These are phyloP conservation scores for Bombycilla garrulus DNA, from an alignment of 2,113 vertebrate genomes.

Conservation along the genomic window DNA sequence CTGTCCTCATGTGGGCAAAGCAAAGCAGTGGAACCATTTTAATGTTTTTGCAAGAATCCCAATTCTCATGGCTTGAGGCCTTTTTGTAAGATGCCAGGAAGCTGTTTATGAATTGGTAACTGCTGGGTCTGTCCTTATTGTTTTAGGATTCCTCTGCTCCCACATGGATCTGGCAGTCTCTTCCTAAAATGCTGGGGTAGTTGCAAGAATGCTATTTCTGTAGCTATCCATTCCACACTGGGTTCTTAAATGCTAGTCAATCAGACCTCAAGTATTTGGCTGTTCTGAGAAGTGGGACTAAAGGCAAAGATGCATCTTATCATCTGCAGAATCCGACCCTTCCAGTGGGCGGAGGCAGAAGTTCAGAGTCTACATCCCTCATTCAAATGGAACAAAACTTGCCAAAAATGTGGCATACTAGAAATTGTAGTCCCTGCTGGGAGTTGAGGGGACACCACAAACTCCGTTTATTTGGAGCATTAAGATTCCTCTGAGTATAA, in stretches of 20 bases:
- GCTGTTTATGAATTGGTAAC: conserved; percentile 10
- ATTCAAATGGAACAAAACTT: neutral
- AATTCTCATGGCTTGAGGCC: neutral
- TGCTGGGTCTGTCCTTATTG: conserved; percentile 7
- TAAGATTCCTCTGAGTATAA: neutral
- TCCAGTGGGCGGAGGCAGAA: conserved; percentile 12
- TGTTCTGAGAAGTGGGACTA: conserved; percentile 38
- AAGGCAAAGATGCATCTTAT: neutral
- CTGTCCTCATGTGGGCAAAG: neutral
- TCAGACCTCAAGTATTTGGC: conserved; percentile 58
- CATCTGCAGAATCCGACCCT: neutral
- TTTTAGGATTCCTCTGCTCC: conserved; percentile 52
- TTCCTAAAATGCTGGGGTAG: conserved; percentile 28
- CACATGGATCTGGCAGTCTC: conserved; percentile 16
- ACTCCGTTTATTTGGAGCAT: neutral
- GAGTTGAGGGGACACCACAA: conserved; percentile 38
- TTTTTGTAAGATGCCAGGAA: conserved; percentile 31
- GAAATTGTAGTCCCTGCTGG: conserved; percentile 4
- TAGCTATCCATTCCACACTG: conserved; percentile 6
- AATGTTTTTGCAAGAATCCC: conserved; percentile 30
- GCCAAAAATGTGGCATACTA: conserved; percentile 18
- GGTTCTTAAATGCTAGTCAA: conserved; percentile 51
- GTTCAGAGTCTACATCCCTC: neutral
- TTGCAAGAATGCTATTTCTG: conserved; percentile 54
- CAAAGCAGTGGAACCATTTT: neutral